Conservation (phyloP, 2,113 vertebrate genomes). For the Pseudorasbora parva region DNA sequence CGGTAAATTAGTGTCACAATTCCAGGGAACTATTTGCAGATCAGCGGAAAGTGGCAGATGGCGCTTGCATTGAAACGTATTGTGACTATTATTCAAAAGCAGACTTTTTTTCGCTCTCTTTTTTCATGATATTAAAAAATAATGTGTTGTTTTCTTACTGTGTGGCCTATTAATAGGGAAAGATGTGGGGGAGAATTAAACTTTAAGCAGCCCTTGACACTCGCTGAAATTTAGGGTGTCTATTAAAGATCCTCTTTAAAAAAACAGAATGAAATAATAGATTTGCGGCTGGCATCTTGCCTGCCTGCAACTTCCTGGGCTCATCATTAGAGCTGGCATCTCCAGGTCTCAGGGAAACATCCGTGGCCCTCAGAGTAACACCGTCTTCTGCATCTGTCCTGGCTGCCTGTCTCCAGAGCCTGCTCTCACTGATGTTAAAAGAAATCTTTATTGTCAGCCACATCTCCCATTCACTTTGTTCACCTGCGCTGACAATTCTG, state of each 20-base stretch:
- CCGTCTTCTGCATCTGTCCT: conserved; percentile 83
- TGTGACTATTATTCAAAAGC: conserved; percentile 39
- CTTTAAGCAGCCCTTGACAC: conserved; percentile 72
- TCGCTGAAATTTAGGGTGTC: conserved; percentile 69
- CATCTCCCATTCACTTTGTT: conserved; percentile 98
- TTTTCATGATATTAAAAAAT: conserved; percentile 72
- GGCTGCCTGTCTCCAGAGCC: conserved; percentile 89
- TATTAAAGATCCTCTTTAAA: conserved; percentile 73
- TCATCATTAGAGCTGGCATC: conserved; percentile 80
- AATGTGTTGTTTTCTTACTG: conserved; percentile 72
- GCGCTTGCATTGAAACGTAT: conserved; percentile 36
- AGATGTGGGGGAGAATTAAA: conserved; percentile 70
- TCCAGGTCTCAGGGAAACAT: conserved; percentile 75
- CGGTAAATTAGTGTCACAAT: conserved; percentile 37
- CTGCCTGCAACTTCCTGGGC: conserved; percentile 59
- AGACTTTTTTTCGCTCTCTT: conserved; percentile 1
- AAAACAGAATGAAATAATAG: conserved; percentile 72
- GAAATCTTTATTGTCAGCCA: conserved; percentile 98
- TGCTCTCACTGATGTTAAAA: conserved; percentile 96
- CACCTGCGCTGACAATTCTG: conserved; percentile 90
- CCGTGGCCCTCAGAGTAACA: conserved; percentile 80
- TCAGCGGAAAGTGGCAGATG: conserved; percentile 56
- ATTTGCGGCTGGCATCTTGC: conserved; percentile 72
- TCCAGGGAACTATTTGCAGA: conserved; percentile 39
- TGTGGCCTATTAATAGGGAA: conserved; percentile 64